phyloP scores from a whole-genome alignment of 2,113 vertebrate genomes.

The Pomatostomus ruficeps region DNA sequence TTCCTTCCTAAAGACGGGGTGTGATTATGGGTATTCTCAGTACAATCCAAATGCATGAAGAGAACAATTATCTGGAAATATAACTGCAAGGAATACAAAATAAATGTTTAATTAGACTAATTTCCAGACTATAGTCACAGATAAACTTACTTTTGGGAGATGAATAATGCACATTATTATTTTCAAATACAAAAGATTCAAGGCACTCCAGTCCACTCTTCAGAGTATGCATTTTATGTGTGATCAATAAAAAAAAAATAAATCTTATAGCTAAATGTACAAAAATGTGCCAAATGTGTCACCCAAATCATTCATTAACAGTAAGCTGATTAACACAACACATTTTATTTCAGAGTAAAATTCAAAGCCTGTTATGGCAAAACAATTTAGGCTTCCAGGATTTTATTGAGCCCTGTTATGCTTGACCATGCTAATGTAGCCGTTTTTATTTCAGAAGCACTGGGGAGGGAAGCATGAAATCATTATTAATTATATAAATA shows the following conservation, averaged over 20 bases:
- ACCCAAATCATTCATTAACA: not conserved
- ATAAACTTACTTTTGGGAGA: not conserved
- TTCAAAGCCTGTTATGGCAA: conserved; percentile 3
- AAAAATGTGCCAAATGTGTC: not conserved
- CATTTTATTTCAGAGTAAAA: conserved; percentile 20
- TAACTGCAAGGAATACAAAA: not conserved
- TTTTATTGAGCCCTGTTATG: not conserved
- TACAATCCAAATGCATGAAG: not conserved
- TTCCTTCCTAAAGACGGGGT: too few relatives aligned
- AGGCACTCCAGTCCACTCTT: not conserved
- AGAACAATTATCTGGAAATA: not conserved
- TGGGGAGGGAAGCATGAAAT: conserved; percentile 39
- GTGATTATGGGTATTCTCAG: not conserved
- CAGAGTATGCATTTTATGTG: not conserved
- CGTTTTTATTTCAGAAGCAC: conserved; percentile 27
- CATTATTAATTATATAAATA: conserved; percentile 55
- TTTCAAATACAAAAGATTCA: not conserved
- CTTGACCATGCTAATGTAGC: conserved; percentile 27
- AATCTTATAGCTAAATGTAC: not conserved
- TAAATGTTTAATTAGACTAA: not conserved
- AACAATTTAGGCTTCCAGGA: conserved; percentile 18
- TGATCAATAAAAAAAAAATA: not conserved
- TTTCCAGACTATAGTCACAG: not conserved
- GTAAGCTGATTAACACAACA: conserved; percentile 6
- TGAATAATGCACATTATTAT: not conserved